Evolutionary conservation across 2,797 vertebrate genomes (phyloP).

Genomic region (Kryptopterus vitreolus): DNA sequence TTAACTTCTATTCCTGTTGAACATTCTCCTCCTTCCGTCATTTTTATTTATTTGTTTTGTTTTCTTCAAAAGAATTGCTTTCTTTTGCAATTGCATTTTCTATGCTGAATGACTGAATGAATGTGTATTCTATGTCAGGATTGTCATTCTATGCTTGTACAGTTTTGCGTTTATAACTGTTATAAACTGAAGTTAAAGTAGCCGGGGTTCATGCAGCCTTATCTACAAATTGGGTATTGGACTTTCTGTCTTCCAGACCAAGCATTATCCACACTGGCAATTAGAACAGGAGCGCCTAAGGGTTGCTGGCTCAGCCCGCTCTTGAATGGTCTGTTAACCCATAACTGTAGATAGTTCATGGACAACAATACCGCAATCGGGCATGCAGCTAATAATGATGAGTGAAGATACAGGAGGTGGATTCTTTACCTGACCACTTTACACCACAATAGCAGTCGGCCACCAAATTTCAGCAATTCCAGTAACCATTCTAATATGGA

Average conservation of each 20-base stretch:
- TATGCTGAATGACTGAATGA: background rate
- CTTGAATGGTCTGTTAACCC: background rate
- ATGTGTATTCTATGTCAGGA: no score
- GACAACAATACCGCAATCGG: background rate
- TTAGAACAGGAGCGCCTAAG: background rate
- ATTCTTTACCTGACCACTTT: background rate
- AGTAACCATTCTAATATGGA: background rate
- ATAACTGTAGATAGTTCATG: background rate
- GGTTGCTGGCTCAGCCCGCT: background rate
- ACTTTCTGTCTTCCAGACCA: background rate
- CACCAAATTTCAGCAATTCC: background rate
- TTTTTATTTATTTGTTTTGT: background rate
- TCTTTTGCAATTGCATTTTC: background rate
- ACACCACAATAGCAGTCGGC: background rate
- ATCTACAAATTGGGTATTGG: background rate
- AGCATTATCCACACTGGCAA: background rate
- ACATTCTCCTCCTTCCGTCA: background rate
- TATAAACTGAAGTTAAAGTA: background rate
- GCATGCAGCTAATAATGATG: background rate
- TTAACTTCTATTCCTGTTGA: background rate
- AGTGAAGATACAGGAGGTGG: background rate
- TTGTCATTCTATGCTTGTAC: no score
- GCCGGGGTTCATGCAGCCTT: background rate
- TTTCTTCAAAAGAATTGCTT: no score
- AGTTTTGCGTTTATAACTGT: background rate